phyloP scores from a whole-genome alignment of 2,113 vertebrate species.

The Gallinago jamesoni region DNA sequence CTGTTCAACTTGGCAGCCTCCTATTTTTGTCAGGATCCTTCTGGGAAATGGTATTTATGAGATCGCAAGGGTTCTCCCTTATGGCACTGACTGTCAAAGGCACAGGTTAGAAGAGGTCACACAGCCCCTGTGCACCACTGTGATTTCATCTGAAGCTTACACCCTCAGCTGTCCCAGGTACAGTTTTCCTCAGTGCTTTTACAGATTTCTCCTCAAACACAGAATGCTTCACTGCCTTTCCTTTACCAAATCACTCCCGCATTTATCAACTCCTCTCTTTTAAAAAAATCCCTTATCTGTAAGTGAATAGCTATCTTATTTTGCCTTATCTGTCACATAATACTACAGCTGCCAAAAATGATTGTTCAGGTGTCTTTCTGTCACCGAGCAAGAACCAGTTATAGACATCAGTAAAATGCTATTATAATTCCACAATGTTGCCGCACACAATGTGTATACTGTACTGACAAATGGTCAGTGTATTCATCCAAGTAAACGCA shows the following conservation, averaged over 20 bases:
- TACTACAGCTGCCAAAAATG: not conserved
- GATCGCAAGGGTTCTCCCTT: not conserved
- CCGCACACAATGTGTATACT: not conserved
- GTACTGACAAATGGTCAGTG: not conserved
- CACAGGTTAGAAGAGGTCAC: not conserved
- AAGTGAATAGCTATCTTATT: not conserved
- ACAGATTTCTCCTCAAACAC: not conserved
- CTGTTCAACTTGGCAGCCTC: not conserved
- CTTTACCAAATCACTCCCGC: not conserved
- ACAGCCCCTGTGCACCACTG: not conserved
- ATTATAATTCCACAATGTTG: not conserved
- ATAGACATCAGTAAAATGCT: not conserved
- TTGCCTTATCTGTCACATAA: not conserved
- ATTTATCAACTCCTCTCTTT: not conserved
- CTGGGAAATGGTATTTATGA: not conserved
- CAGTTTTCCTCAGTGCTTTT: not conserved
- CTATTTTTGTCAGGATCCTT: not conserved
- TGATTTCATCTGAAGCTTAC: not conserved
- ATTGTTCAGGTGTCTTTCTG: slow-evolving; percentile 20
- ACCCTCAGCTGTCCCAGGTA: not conserved
- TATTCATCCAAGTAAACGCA: not conserved
- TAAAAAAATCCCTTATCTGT: not conserved
- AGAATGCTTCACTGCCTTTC: not conserved
- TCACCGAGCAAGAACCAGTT: not conserved
- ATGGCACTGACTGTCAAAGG: not conserved